Evolutionary conservation across 2,113 vertebrate genomes (phyloP).

Genomic region (Mystacornis crossleyi): DNA sequence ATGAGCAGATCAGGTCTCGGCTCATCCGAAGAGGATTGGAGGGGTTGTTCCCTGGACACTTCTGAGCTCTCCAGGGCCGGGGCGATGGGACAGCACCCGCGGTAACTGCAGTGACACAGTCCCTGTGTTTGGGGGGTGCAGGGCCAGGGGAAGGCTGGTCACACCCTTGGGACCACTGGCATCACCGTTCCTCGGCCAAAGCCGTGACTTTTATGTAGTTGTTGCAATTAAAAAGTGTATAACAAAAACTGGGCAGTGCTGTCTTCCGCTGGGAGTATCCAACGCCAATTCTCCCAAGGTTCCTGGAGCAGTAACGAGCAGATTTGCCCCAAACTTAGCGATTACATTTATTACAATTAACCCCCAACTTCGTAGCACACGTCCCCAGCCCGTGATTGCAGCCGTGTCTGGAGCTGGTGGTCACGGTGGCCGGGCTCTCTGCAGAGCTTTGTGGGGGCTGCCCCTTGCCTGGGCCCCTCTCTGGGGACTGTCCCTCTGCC

Average conservation of each 20-base stretch:
- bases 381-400: too few relatives aligned
- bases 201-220: accelerated
- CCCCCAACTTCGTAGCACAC: neutral
- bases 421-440: accelerated
- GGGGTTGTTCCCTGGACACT: neutral
- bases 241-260: neutral
- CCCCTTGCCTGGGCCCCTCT: neutral
- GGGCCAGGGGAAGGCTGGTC: neutral
- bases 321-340: neutral
- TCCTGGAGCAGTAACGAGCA: neutral
- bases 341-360: neutral
- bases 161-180: neutral
- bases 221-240: neutral
- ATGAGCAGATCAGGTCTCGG: neutral
- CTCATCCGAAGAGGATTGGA: neutral
- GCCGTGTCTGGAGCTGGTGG: too few relatives aligned
- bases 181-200: neutral
- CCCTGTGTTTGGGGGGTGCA: too few relatives aligned
- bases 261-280: neutral
- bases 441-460: neutral
- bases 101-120: neutral
- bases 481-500: neutral
- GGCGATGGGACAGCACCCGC: neutral
- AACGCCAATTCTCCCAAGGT: neutral
- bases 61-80: neutral